Evolutionary conservation across 2,888 invertebrate genomes (phyloP).

Genomic region (Oscheius myriophilus): DNA sequence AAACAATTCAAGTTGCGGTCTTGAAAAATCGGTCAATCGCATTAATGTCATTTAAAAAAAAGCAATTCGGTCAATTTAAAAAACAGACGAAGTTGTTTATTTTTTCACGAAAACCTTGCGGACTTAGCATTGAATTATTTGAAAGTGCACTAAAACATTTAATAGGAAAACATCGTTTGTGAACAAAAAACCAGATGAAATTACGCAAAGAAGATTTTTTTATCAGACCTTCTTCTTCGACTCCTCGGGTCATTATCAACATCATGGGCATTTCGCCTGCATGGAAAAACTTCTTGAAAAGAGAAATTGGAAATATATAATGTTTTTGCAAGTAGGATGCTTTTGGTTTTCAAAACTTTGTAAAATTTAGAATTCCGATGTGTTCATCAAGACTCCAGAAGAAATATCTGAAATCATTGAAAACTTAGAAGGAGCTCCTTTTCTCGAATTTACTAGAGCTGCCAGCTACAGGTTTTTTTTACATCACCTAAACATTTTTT

Average conservation of each 20-base stretch:
- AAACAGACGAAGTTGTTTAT: too few species aligned
- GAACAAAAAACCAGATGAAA: too few species aligned
- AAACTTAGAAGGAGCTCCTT: slow-evolving; percentile 4
- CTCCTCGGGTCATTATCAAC: slow-evolving; percentile 25
- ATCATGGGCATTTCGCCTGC: slow-evolving; percentile 23
- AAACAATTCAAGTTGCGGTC: too few species aligned
- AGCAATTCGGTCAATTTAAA: too few species aligned
- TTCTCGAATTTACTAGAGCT: neutral
- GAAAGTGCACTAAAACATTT: too few species aligned
- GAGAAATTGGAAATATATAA: slow-evolving; percentile 12
- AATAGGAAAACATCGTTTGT: too few species aligned
- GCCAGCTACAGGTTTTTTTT: neutral
- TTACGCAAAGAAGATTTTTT: too few species aligned
- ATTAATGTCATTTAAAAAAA: too few species aligned
- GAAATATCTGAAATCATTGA: slow-evolving; percentile 16
- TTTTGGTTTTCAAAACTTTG: neutral
- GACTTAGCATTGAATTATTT: too few species aligned
- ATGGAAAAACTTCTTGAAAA: neutral
- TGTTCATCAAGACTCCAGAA: slow-evolving; percentile 16
- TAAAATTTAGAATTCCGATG: slow-evolving; percentile 10
- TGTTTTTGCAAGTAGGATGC: slow-evolving; percentile 19
- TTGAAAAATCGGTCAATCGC: too few species aligned
- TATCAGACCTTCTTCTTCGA: neutral
- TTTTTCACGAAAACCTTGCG: too few species aligned
- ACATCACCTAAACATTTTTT: too few species aligned